Percentiles rank a stretch among this genome's conserved stretches.
phyloP scores from a whole-genome alignment of 2,888 invertebrate species.

The Byasa hedistus region DNA sequence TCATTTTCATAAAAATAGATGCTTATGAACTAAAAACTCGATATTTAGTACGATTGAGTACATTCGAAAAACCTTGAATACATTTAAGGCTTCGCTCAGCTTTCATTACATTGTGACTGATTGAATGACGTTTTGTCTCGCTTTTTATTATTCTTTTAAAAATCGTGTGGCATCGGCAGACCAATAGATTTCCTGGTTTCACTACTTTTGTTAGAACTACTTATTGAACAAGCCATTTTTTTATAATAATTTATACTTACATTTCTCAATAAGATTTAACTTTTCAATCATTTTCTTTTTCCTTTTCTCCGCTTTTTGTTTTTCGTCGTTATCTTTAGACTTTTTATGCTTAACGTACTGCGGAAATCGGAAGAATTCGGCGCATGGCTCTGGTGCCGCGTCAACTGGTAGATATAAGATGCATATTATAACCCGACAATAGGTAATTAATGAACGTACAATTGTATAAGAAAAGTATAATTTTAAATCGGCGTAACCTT shows the following conservation, averaged over 20 bases:
- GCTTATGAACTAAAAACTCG: neutral
- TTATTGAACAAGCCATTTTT: too few relatives aligned
- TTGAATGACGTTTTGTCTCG: neutral
- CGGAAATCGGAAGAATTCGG: constrained; percentile 27
- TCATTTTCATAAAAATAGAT: neutral
- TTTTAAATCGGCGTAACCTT: too few relatives aligned
- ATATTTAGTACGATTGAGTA: neutral
- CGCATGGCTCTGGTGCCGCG: constrained; percentile 39
- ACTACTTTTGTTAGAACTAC: too few relatives aligned
- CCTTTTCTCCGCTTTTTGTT: constrained; percentile 27
- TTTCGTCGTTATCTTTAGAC: constrained; percentile 28
- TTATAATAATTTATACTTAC: constrained; percentile 33
- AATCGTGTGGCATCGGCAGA: too few relatives aligned
- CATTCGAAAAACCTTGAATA: neutral
- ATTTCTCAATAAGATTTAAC: constrained; percentile 35
- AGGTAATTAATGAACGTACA: too few relatives aligned
- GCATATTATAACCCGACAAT: neutral
- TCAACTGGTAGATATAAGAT: constrained; percentile 32
- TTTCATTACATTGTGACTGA: neutral
- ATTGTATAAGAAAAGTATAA: too few relatives aligned
- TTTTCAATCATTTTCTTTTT: constrained; percentile 31
- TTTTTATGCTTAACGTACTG: constrained; percentile 27
- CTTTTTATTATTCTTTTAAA: too few relatives aligned
- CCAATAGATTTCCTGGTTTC: too few relatives aligned
- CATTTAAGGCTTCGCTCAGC: neutral